Conservation (phyloP, 2,113 vertebrate species). For the Hippolais icterina region DNA sequence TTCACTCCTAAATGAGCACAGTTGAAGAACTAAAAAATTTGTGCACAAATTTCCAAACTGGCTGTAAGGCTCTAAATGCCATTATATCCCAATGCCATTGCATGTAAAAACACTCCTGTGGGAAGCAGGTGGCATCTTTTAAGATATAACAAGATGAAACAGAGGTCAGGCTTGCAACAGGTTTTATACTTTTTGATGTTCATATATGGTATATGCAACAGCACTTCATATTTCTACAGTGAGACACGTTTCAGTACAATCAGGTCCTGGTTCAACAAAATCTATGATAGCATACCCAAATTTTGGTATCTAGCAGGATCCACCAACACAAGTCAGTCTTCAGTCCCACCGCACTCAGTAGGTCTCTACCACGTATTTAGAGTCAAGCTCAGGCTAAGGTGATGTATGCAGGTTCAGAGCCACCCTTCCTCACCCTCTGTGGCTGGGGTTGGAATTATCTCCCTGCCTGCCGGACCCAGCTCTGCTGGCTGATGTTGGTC, state of each 20-base stretch:
- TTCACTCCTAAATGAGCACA: neutral
- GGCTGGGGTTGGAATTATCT: neutral
- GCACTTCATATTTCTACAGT: neutral
- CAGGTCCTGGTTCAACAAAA: neutral
- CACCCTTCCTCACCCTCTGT: neutral
- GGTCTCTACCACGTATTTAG: neutral
- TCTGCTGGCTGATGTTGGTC: neutral
- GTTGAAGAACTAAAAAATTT: neutral
- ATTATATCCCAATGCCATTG: neutral
- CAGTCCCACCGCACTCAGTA: neutral
- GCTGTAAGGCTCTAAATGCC: neutral
- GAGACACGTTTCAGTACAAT: neutral
- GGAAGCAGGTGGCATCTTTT: neutral
- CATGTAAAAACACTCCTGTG: fast-evolving
- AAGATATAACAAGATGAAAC: neutral
- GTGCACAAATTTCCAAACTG: neutral
- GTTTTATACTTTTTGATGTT: neutral
- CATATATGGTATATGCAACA: neutral
- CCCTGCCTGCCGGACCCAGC: neutral
- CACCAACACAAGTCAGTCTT: neutral
- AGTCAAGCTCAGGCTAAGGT: neutral
- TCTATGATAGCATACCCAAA: fast-evolving
- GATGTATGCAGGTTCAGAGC: neutral
- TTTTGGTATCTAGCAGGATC: neutral
- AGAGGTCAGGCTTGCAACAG: neutral